These are phyloP conservation scores for Diphyllodes magnificus DNA, from an alignment of 2,113 vertebrate genomes.

Conservation along the genomic window DNA sequence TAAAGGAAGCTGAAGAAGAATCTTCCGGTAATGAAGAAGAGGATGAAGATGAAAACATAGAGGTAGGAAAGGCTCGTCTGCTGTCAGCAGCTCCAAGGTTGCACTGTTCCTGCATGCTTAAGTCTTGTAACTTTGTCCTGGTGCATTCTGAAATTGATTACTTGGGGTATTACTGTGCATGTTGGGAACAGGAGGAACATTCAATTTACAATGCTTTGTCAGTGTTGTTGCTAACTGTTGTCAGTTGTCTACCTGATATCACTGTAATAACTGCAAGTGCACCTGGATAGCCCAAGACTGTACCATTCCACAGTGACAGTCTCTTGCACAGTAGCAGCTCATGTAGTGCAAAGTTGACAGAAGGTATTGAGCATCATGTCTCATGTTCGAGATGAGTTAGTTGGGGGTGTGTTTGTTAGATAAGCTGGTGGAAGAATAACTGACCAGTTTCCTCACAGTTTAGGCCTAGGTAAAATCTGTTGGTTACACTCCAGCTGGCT, in stretches of 20 bases:
- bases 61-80: slow-evolving; percentile 67
- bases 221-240: rapidly evolving
- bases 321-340: background rate
- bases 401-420: background rate
- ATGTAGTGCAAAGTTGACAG: rapidly evolving
- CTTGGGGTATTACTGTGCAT: rapidly evolving
- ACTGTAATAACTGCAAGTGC: background rate
- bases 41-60: slow-evolving; percentile 87
- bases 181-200: background rate
- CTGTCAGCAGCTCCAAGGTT: background rate
- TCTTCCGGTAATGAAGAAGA: slow-evolving; percentile 91
- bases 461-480: background rate
- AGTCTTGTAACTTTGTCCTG: background rate
- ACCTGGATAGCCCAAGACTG: rapidly evolving
- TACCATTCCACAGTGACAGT: background rate
- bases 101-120: rapidly evolving
- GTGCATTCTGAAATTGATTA: rapidly evolving
- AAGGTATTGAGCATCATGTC: rapidly evolving
- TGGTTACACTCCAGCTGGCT: background rate
- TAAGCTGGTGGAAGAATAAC: background rate
- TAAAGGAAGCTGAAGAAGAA: slow-evolving; percentile 97
- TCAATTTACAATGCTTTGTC: rapidly evolving
- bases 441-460: rapidly evolving
- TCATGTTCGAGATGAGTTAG: rapidly evolving
- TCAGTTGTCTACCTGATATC: rapidly evolving